phyloP scores from a whole-genome alignment of 2,113 vertebrate species.

The Chionodraco myersi region DNA sequence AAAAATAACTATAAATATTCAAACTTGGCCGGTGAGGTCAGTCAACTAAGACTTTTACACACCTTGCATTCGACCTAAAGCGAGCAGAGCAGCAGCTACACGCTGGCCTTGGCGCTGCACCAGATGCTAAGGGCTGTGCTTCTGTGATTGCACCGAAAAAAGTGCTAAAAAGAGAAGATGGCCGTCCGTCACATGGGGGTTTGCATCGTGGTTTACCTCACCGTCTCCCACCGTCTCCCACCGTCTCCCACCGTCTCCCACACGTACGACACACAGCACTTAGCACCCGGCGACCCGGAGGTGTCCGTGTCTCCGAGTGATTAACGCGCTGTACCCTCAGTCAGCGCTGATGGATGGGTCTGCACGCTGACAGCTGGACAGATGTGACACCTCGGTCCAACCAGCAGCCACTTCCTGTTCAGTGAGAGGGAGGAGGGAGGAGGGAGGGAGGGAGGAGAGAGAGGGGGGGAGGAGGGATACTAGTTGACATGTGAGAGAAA shows the following conservation, averaged over 20 bases:
- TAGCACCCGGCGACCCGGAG: slow-evolving; percentile 24
- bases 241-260: too few relatives aligned
- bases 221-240: too few relatives aligned
- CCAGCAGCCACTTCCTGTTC: slow-evolving; percentile 25
- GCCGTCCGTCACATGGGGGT: neutral
- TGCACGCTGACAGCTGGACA: slow-evolving; percentile 65
- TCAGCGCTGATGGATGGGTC: slow-evolving; percentile 72
- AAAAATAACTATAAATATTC: neutral
- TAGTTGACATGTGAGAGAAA: slow-evolving; percentile 28
- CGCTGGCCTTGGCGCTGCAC: neutral
- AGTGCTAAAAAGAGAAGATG: too few relatives aligned
- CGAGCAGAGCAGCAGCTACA: neutral
- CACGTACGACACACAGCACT: slow-evolving; percentile 14
- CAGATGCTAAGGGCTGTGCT: too few relatives aligned
- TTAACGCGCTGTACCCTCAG: slow-evolving; percentile 65
- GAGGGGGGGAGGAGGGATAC: neutral
- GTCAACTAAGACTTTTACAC: neutral
- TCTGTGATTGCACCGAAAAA: neutral
- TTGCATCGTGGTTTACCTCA: neutral
- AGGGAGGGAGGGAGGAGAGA: too few relatives aligned
- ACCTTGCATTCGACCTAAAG: neutral
- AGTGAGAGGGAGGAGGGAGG: neutral
- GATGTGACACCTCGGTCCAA: slow-evolving; percentile 51
- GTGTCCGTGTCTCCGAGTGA: slow-evolving; percentile 64
- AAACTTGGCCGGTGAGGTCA: neutral